Conservation (phyloP, 2,797 vertebrate species). For the Coreius guichenoti region DNA sequence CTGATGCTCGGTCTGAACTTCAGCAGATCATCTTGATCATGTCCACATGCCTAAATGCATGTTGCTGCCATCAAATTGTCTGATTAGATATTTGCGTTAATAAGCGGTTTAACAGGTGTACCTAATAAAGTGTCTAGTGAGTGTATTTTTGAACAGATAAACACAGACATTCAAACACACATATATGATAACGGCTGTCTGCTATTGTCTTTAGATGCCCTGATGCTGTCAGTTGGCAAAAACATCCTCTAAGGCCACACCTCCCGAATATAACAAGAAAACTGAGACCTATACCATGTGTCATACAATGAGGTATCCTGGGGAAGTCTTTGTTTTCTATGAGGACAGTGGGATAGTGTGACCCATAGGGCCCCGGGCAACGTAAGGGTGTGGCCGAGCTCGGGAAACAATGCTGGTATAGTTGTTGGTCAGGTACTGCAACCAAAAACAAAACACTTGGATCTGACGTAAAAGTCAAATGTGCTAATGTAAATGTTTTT, state of each 20-base stretch:
- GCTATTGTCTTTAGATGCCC: conserved; percentile 19
- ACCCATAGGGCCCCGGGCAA: conserved; percentile 22
- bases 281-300: conserved; percentile 24
- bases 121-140: background rate
- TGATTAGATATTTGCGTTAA: background rate
- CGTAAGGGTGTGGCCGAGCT: conserved; percentile 22
- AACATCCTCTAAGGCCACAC: conserved; percentile 16
- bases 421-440: conserved; percentile 24
- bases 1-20: background rate
- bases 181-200: background rate
- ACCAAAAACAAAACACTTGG: background rate
- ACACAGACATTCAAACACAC: background rate
- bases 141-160: background rate
- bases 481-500: background rate
- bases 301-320: conserved; percentile 9
- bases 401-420: conserved; percentile 18
- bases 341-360: conserved; percentile 19
- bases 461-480: background rate
- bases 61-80: background rate
- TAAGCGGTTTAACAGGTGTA: background rate
- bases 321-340: conserved; percentile 28
- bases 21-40: too few relatives aligned
- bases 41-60: background rate
- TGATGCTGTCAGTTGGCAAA: conserved; percentile 15
- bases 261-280: conserved; percentile 9